Conservation (phyloP, 2,888 invertebrate species). For the Mythimna impura region DNA sequence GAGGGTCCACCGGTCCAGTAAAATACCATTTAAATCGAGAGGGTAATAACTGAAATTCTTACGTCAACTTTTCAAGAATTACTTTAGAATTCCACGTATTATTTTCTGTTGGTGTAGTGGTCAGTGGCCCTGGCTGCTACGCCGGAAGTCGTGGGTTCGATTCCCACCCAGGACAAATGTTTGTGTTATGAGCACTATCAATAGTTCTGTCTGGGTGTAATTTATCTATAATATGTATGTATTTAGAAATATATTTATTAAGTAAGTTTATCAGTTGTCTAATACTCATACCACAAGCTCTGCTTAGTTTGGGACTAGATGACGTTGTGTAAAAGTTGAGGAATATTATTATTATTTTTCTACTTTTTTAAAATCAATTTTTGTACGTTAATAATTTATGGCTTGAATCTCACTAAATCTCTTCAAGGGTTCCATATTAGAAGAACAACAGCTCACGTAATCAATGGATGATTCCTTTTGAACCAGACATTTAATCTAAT, state of each 20-base stretch:
- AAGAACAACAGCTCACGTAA: neutral
- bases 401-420: neutral
- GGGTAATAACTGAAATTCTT: neutral
- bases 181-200: too few relatives aligned
- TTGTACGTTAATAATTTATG: neutral
- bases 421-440: neutral
- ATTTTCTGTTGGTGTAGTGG: neutral
- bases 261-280: too few relatives aligned
- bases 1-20: neutral
- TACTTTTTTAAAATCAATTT: neutral
- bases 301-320: too few relatives aligned
- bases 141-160: too few relatives aligned
- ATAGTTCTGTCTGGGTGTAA: too few relatives aligned
- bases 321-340: too few relatives aligned
- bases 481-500: slow-evolving; percentile 39
- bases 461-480: neutral
- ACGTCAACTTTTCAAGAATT: neutral
- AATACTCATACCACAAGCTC: too few relatives aligned
- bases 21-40: neutral
- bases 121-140: too few relatives aligned
- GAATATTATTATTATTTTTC: too few relatives aligned
- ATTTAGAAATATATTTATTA: too few relatives aligned
- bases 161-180: too few relatives aligned
- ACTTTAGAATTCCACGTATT: neutral
- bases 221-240: too few relatives aligned